A percentile compares a stretch with the other conserved stretches of the same genome.
Evolutionary conservation across 2,888 invertebrate species (phyloP).

Genomic region (Xylocampa areola): DNA sequence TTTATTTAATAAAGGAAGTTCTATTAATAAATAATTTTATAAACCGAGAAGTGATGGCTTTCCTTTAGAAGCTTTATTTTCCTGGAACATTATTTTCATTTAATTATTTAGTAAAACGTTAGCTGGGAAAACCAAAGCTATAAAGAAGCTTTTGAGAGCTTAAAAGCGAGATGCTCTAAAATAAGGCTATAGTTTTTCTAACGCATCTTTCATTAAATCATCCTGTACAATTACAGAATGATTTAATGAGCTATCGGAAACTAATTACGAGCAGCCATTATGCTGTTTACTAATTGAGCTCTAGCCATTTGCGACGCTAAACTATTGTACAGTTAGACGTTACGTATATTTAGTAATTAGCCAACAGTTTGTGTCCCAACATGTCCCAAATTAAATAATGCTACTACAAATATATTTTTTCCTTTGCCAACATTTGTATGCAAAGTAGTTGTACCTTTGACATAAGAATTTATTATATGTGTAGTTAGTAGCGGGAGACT

Average conservation of each 20-base stretch:
- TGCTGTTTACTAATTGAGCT: constrained; percentile 30
- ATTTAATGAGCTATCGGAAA: constrained; percentile 14
- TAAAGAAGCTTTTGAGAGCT: background rate
- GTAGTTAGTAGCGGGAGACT: constrained; percentile 18
- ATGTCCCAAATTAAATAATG: constrained; percentile 3
- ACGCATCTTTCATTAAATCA: no score
- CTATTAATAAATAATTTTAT: no score
- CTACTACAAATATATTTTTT: constrained; percentile 6
- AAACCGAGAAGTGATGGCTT: no score
- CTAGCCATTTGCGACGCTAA: constrained; percentile 23
- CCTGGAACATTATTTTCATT: no score
- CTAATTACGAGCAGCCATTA: constrained; percentile 35
- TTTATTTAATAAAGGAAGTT: no score
- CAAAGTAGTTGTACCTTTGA: constrained; percentile 35
- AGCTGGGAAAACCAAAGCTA: no score
- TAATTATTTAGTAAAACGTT: no score
- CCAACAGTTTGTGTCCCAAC: constrained; percentile 25
- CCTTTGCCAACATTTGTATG: constrained; percentile 16
- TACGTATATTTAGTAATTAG: constrained; percentile 32
- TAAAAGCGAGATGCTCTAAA: constrained; percentile 10
- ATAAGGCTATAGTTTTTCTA: constrained; percentile 3
- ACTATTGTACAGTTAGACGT: constrained; percentile 25
- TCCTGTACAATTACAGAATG: constrained; percentile 9
- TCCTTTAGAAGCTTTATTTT: no score
- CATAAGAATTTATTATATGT: constrained; percentile 23